A percentile compares a stretch with the other conserved stretches of the same genome.
These are phyloP conservation scores for Pelecanoides urinatrix DNA, from an alignment of 2,113 vertebrate species.

Conservation along the genomic window DNA sequence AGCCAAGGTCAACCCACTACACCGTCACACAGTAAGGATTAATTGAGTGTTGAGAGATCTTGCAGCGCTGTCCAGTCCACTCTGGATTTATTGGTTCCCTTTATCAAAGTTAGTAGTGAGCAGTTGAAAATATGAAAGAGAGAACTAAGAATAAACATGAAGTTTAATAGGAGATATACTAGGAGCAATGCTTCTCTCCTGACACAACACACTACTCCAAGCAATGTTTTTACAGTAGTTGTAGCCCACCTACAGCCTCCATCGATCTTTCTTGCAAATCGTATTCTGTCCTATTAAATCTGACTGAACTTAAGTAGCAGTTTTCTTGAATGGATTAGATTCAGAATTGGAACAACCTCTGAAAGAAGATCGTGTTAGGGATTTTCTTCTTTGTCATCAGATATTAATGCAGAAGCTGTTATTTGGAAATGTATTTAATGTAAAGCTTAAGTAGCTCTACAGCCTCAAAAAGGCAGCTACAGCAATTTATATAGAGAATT, in stretches of 20 bases:
- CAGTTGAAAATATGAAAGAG: not conserved
- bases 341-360: not conserved
- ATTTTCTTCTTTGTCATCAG: not conserved
- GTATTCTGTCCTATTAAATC: not conserved
- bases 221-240: not conserved
- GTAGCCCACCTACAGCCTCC: not conserved
- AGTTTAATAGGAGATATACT: not conserved
- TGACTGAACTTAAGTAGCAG: not conserved
- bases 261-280: rapidly evolving
- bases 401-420: not conserved
- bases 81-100: not conserved
- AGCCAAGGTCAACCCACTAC: too few species aligned
- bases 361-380: not conserved
- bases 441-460: not conserved
- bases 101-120: not conserved
- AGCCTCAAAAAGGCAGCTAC: not conserved
- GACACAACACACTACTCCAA: not conserved
- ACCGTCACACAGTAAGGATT: not conserved
- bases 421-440: not conserved
- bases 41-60: not conserved
- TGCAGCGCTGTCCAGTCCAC: not conserved
- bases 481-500: not conserved
- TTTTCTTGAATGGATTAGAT: not conserved
- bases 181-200: not conserved
- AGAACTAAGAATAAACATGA: not conserved